phyloP scores from a whole-genome alignment of 2,888 invertebrate species.

The Stenurella melanura region DNA sequence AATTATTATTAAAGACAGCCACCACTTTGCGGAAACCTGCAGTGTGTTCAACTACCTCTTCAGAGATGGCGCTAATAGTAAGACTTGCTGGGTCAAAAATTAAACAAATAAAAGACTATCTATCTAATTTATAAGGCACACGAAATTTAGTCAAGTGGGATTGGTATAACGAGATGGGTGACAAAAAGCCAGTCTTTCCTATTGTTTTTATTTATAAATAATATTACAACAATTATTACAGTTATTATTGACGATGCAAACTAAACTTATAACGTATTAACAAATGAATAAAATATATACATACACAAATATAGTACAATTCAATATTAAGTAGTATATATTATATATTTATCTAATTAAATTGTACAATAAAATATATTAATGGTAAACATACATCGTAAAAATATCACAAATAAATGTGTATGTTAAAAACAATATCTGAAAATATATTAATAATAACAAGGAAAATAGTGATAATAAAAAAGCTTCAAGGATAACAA shows the following conservation, averaged over 20 bases:
- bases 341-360: constrained; percentile 48
- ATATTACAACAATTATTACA: constrained; percentile 48
- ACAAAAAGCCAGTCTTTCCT: neutral
- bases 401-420: constrained; percentile 59
- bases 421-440: constrained; percentile 51
- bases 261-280: constrained; percentile 51
- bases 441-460: constrained; percentile 45
- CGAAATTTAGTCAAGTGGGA: too few relatives aligned
- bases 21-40: too few relatives aligned
- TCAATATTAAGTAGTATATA: constrained; percentile 45
- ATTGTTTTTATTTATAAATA: constrained; percentile 47
- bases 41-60: too few relatives aligned
- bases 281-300: constrained; percentile 64
- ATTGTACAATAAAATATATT: constrained; percentile 53
- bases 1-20: too few relatives aligned
- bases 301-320: constrained; percentile 58
- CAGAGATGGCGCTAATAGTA: too few relatives aligned
- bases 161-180: neutral
- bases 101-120: too few relatives aligned
- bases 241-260: constrained; percentile 56
- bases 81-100: too few relatives aligned
- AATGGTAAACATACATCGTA: constrained; percentile 57
- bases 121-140: too few relatives aligned
- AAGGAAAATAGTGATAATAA: constrained; percentile 34
- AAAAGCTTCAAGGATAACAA: constrained; percentile 36